Conservation (phyloP, 2,113 vertebrate species). For the Anguilla rostrata region DNA sequence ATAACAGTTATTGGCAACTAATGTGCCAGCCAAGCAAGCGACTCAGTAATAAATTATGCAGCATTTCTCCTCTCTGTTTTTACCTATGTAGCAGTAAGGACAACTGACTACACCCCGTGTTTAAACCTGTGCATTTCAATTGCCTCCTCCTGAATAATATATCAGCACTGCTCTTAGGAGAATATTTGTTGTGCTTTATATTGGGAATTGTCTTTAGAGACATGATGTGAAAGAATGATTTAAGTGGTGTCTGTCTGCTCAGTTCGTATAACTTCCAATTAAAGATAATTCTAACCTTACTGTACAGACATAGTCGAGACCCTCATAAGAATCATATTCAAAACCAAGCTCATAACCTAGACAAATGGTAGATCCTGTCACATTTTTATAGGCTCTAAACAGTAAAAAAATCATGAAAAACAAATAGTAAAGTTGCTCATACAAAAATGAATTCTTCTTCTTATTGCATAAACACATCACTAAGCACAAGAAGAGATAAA, state of each 20-base stretch:
- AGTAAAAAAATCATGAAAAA: background rate
- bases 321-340: constrained; percentile 10
- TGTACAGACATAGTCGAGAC: constrained; percentile 34
- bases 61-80: constrained; percentile 1
- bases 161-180: constrained; percentile 9
- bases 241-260: background rate
- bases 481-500: background rate
- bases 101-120: constrained; percentile 7
- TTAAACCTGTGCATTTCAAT: constrained; percentile 15
- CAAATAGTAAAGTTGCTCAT: background rate
- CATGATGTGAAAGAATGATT: background rate
- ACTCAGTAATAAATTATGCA: constrained; percentile 23
- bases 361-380: background rate
- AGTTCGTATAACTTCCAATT: constrained; percentile 47
- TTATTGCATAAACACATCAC: background rate
- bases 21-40: constrained; percentile 3
- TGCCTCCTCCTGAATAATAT: constrained; percentile 27
- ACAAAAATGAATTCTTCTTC: background rate
- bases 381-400: background rate
- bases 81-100: constrained; percentile 19
- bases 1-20: constrained; percentile 19
- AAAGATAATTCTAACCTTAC: constrained; percentile 48
- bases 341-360: background rate
- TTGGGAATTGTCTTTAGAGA: constrained; percentile 17
- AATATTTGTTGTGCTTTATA: constrained; percentile 22